Conservation (phyloP, 2,888 invertebrate genomes). For the Latrodectus elegans region DNA sequence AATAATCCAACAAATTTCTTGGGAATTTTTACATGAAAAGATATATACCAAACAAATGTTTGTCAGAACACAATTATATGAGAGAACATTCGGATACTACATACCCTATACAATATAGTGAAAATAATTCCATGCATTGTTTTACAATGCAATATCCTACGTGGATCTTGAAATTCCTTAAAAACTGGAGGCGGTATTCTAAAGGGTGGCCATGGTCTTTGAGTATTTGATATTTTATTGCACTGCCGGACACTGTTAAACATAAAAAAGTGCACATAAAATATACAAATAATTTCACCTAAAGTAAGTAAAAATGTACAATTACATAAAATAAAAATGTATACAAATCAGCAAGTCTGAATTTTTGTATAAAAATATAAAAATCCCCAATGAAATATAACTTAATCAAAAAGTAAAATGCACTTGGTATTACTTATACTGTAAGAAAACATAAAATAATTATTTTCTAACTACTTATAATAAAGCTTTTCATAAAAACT, state of each 20-base stretch:
- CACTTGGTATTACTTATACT: too few relatives aligned
- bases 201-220: constrained; percentile 87
- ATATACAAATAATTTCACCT: neutral
- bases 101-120: constrained; percentile 84
- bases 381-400: too few relatives aligned
- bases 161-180: constrained; percentile 79
- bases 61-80: neutral
- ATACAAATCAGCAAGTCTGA: too few relatives aligned
- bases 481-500: too few relatives aligned
- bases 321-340: too few relatives aligned
- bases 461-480: too few relatives aligned
- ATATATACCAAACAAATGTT: neutral
- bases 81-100: neutral
- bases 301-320: too few relatives aligned
- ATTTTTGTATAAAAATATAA: too few relatives aligned
- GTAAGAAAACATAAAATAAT: too few relatives aligned
- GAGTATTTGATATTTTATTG: constrained; percentile 77
- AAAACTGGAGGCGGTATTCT: constrained; percentile 82
- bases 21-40: neutral
- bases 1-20: too few relatives aligned
- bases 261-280: neutral
- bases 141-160: constrained; percentile 78
- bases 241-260: constrained; percentile 77
- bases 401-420: too few relatives aligned
- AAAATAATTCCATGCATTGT: constrained; percentile 84